These are phyloP conservation scores for Brotula barbata DNA, from an alignment of 2,797 vertebrate species.

Conservation along the genomic window DNA sequence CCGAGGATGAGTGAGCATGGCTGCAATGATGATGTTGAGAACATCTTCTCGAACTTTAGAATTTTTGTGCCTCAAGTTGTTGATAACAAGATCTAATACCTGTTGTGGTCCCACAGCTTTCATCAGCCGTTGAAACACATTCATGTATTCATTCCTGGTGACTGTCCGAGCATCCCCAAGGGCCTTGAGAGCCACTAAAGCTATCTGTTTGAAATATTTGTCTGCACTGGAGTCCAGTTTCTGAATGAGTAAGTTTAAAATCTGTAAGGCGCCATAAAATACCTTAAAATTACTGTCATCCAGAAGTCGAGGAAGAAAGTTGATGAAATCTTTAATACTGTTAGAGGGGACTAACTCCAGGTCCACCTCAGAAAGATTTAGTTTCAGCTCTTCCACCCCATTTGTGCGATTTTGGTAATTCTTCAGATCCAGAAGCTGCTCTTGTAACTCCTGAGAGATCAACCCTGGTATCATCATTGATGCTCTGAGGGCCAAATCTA, in stretches of 20 bases:
- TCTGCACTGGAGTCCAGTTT: slow-evolving; percentile 78
- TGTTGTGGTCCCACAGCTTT: slow-evolving; percentile 79
- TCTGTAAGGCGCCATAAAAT: slow-evolving; percentile 84
- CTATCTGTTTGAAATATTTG: slow-evolving; percentile 78
- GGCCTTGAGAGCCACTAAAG: slow-evolving; percentile 80
- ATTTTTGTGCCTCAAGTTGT: slow-evolving; percentile 84
- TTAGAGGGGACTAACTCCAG: slow-evolving; percentile 70
- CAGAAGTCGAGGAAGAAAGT: slow-evolving; percentile 82
- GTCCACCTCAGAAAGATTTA: slow-evolving; percentile 72
- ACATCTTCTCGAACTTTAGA: slow-evolving; percentile 85
- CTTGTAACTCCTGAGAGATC: slow-evolving; percentile 85
- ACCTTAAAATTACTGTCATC: slow-evolving; percentile 89
- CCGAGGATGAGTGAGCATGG: slow-evolving; percentile 83
- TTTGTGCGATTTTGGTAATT: slow-evolving; percentile 86
- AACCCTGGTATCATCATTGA: slow-evolving; percentile 84
- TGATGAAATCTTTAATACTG: slow-evolving; percentile 81
- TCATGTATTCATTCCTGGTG: slow-evolving; percentile 83
- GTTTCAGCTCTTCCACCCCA: slow-evolving; percentile 88
- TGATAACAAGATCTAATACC: slow-evolving; percentile 82
- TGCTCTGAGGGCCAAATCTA: too few species aligned
- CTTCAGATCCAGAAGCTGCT: slow-evolving; percentile 85
- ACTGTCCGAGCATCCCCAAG: slow-evolving; percentile 83
- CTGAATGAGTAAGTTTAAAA: slow-evolving; percentile 82
- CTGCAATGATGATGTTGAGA: slow-evolving; percentile 83
- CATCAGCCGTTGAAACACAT: slow-evolving; percentile 84